Evolutionary conservation across 2,888 invertebrate genomes (phyloP), one percentile per base, ranked within the genome.

Genomic region (Lacanobia oleracea): DNA sequence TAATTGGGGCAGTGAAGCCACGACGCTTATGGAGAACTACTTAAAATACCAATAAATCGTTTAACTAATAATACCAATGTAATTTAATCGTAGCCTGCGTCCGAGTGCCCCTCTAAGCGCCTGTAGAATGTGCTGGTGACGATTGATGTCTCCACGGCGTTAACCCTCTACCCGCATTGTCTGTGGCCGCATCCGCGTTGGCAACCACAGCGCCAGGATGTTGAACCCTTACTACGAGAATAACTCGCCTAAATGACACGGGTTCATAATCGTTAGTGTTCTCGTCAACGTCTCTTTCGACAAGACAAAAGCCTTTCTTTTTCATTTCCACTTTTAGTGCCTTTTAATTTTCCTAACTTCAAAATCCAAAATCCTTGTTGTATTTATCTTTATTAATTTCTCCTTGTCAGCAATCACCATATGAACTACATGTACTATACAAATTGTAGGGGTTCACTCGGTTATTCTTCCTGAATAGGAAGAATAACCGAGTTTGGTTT

Each of bases 161-260:
- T 79, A 83, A 85, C 83, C 83, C 85, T 79, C 81, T 79, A 84
- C 85, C 86, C 85, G 85, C 83, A 86, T 86, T 82, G 82, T 77
- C 82, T 76, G 60, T 65, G 68, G 68, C 70, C 87, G 88, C 89
- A 91, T 94, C 93, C 94, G 93, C 84, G 91, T 93, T 92, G 92
- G 91, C 92, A 89, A 80, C 81, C 68, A 77, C 64, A 75, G 65
- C 71, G 62, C 77, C 77, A 86, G 87, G 83, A 86, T 86, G 79
- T 86, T 85, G 73, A 79, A 83, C 85, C 83, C 76, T 79, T 86
- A 86, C 87, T 82, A 85, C 85, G 68, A 85, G 78, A 86, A 86
- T 86, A 86, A 81, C 83, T 79, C 81, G 67, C 62, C 65, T 81
- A 86, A 85, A 86, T 85, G 81, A 83, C 86, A 78, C 84, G 75